Percentiles rank a stretch among this genome's conserved stretches.
Conservation (phyloP, 2,888 invertebrate genomes). For the Platypus cylindrus region DNA sequence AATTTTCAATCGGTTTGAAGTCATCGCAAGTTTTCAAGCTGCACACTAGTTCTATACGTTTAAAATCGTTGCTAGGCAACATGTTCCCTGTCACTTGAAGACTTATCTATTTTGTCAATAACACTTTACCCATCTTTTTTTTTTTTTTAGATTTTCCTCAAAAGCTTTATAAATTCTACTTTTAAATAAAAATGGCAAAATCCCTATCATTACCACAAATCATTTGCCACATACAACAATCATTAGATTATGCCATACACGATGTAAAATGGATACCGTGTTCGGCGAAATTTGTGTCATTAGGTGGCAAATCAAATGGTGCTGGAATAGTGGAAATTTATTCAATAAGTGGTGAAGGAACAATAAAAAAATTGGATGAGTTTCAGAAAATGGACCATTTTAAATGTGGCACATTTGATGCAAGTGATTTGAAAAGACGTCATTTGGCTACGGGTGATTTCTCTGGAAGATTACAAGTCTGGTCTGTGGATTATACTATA, state of each 20-base stretch:
- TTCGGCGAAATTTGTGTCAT: slow-evolving; percentile 81
- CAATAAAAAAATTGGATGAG: slow-evolving; percentile 54
- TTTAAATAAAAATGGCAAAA: no score
- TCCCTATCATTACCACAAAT: slow-evolving; percentile 76
- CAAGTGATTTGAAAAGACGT: slow-evolving; percentile 66
- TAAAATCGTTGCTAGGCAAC: no score
- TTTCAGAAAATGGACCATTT: slow-evolving; percentile 72
- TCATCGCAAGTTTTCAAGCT: no score
- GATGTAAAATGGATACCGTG: slow-evolving; percentile 95
- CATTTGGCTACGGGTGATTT: slow-evolving; percentile 87
- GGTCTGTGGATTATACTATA: slow-evolving; percentile 43
- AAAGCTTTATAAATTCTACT: no score
- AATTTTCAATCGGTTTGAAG: no score
- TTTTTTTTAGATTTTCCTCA: no score
- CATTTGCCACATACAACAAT: slow-evolving; percentile 73
- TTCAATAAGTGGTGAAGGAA: slow-evolving; percentile 62
- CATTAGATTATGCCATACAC: slow-evolving; percentile 73
- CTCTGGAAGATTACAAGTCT: slow-evolving; percentile 68
- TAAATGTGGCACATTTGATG: slow-evolving; percentile 90
- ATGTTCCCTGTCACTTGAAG: no score
- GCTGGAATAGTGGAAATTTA: slow-evolving; percentile 76
- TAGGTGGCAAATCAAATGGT: slow-evolving; percentile 77
- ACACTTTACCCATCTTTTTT: no score
- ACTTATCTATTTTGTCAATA: no score
- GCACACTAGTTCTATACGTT: no score